A percentile compares a stretch with the other conserved stretches of the same genome.
These are phyloP conservation scores for Empidonax traillii DNA, from an alignment of 2,113 vertebrate species.

Conservation along the genomic window DNA sequence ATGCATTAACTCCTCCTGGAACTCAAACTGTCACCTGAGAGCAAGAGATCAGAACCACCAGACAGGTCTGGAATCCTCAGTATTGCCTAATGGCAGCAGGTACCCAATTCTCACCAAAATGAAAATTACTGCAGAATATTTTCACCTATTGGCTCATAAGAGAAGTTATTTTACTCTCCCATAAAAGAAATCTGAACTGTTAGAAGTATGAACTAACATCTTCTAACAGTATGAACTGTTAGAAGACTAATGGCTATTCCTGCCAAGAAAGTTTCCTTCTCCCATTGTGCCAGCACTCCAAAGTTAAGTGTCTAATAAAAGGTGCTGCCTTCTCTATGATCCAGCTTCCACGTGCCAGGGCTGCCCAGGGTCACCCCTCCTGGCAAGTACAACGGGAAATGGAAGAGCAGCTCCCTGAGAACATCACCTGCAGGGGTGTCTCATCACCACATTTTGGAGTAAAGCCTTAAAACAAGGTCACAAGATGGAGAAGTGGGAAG, in stretches of 20 bases:
- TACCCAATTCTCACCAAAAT: neutral
- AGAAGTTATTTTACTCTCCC: neutral
- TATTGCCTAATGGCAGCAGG: neutral
- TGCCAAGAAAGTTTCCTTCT: neutral
- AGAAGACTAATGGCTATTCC: neutral
- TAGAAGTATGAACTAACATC: no score
- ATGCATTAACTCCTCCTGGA: neutral
- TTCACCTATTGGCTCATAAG: neutral
- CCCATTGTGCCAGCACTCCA: neutral
- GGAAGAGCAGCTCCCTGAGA: neutral
- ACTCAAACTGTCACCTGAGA: neutral
- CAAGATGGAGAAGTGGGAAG: neutral
- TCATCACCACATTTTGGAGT: neutral
- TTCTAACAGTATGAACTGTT: neutral
- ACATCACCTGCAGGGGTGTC: neutral
- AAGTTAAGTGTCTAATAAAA: neutral
- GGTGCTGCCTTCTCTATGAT: neutral
- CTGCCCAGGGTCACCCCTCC: neutral
- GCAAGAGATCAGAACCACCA: neutral
- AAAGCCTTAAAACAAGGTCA: neutral
- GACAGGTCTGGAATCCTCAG: neutral
- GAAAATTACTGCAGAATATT: neutral
- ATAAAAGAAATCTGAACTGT: neutral
- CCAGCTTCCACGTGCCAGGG: neutral
- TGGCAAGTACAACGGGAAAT: neutral